Conservation (phyloP, 1,140 invertebrate genomes). For the Limonius californicus region DNA sequence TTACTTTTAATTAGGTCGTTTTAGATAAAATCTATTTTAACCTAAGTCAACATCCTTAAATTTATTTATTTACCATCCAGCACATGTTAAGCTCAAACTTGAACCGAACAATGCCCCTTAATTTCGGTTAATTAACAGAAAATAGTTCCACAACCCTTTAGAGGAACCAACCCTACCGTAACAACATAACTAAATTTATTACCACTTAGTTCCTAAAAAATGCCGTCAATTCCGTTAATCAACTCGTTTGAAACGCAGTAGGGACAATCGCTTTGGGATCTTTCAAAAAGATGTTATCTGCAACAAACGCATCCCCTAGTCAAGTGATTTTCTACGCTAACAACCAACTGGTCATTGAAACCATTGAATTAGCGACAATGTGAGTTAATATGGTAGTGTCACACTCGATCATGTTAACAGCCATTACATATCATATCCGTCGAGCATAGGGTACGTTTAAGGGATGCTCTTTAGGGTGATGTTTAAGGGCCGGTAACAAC, state of each 20-base stretch:
- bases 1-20: too few species aligned
- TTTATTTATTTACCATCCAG: too few species aligned
- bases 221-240: slow-evolving; percentile 13
- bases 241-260: slow-evolving; percentile 10
- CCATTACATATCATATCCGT: slow-evolving; percentile 24
- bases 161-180: slow-evolving; percentile 1
- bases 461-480: slow-evolving; percentile 4
- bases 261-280: neutral
- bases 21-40: too few species aligned
- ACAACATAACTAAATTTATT: slow-evolving; percentile 12
- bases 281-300: slow-evolving; percentile 8
- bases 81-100: too few species aligned
- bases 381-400: slow-evolving; percentile 38
- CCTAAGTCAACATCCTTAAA: too few species aligned
- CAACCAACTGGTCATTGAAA: slow-evolving; percentile 7
- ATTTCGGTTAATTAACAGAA: slow-evolving; percentile 12
- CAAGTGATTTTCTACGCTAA: slow-evolving; percentile 15
- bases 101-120: neutral
- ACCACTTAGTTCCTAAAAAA: slow-evolving; percentile 6
- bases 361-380: slow-evolving; percentile 30
- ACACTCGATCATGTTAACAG: slow-evolving; percentile 38
- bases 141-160: neutral
- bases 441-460: slow-evolving; percentile 18
- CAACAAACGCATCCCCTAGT: slow-evolving; percentile 6
- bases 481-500: slow-evolving; percentile 18